phyloP scores from a whole-genome alignment of 2,888 invertebrate species.

The Drosophila paranaensis region DNA sequence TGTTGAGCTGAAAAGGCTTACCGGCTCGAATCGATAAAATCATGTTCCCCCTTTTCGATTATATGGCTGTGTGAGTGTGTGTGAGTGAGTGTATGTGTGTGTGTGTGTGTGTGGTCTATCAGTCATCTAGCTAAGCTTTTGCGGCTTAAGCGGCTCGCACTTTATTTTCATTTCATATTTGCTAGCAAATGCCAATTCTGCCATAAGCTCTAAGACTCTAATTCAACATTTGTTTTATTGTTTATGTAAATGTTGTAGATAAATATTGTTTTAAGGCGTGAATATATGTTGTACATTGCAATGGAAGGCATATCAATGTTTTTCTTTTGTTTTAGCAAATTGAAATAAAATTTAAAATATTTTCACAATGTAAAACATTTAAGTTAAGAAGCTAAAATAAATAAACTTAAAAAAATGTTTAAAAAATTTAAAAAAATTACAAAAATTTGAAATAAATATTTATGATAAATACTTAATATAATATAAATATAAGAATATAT shows the following conservation, averaged over 20 bases:
- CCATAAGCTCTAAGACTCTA: slow-evolving; percentile 5
- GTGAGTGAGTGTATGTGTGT: background rate
- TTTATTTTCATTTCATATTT: slow-evolving; percentile 23
- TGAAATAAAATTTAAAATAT: no score
- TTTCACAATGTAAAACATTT: background rate
- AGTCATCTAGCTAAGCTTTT: slow-evolving; percentile 34
- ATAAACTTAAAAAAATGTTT: no score
- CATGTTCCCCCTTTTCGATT: slow-evolving; percentile 26
- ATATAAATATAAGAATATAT: no score
- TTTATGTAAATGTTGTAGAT: background rate
- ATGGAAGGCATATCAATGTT: background rate
- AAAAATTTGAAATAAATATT: no score
- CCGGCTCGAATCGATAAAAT: slow-evolving; percentile 36
- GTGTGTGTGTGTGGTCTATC: slow-evolving; percentile 26
- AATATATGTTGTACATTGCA: background rate
- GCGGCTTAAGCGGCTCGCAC: slow-evolving; percentile 17
- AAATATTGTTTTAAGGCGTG: background rate
- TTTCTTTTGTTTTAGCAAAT: background rate
- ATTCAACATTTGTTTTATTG: slow-evolving; percentile 4
- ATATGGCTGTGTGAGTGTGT: background rate
- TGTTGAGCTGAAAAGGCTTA: slow-evolving; percentile 39
- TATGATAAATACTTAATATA: no score
- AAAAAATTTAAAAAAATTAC: no score
- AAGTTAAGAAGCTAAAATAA: no score
- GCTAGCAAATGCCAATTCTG: slow-evolving; percentile 3